Evolutionary conservation across 2,888 invertebrate genomes (phyloP).

Genomic region (Branchipolynoe longqiensis): DNA sequence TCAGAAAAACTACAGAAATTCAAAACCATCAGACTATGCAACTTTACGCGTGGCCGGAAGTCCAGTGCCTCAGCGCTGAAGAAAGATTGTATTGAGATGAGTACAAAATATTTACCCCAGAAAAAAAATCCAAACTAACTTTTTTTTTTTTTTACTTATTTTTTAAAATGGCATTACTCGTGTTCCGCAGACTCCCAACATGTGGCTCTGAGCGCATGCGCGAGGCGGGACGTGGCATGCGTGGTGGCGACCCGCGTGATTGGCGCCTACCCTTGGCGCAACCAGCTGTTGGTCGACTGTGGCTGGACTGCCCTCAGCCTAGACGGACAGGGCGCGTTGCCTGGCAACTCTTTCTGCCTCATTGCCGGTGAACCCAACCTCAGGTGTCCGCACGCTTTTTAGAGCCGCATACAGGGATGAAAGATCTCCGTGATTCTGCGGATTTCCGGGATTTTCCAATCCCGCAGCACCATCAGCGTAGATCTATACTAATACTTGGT

Average conservation of each 20-base stretch:
- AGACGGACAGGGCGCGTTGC: conserved; percentile 72
- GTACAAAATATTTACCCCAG: too few relatives aligned
- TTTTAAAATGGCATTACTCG: neutral
- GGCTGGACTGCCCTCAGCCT: conserved; percentile 75
- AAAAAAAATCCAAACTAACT: too few relatives aligned
- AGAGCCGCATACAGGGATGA: neutral
- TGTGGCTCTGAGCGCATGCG: conserved; percentile 73
- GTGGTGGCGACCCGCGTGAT: conserved; percentile 78
- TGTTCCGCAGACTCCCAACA: conserved; percentile 72
- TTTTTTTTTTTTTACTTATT: neutral
- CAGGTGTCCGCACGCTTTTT: conserved; percentile 67
- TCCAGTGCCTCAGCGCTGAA: too few relatives aligned
- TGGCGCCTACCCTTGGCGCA: conserved; percentile 74
- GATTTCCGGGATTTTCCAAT: too few relatives aligned
- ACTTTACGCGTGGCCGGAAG: too few relatives aligned
- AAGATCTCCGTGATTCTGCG: too few relatives aligned
- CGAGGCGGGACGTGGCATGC: conserved; percentile 73
- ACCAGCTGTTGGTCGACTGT: conserved; percentile 77
- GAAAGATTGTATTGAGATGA: too few relatives aligned
- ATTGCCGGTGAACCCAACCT: conserved; percentile 75
- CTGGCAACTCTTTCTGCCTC: conserved; percentile 71
- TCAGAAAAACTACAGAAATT: too few relatives aligned
- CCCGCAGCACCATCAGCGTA: too few relatives aligned
- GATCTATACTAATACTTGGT: too few relatives aligned
- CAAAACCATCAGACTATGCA: too few relatives aligned